A percentile compares a stretch with the other conserved stretches of the same genome.
phyloP scores from a whole-genome alignment of 1,140 invertebrate genomes.

The Arctopsyche grandis region DNA sequence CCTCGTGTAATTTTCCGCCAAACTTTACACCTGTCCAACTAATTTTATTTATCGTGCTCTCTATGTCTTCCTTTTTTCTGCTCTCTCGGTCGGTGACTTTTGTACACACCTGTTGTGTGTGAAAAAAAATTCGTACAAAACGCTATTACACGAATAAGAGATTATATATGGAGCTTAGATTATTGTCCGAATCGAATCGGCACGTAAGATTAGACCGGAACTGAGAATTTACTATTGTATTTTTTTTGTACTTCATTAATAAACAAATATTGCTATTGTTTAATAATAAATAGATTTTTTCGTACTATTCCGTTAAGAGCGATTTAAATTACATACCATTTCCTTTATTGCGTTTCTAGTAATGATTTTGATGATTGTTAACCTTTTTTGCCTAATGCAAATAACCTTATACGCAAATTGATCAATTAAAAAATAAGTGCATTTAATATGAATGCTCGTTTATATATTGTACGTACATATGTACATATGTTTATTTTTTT shows the following conservation, averaged over 20 bases:
- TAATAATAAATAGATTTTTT: slow-evolving; percentile 5
- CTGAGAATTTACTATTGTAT: slow-evolving; percentile 9
- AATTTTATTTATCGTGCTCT: slow-evolving; percentile 18
- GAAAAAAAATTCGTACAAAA: not conserved
- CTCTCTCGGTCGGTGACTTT: not conserved
- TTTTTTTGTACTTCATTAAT: not conserved
- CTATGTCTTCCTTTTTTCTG: not conserved
- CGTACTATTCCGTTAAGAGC: not conserved
- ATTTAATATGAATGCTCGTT: too few relatives aligned
- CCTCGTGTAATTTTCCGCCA: slow-evolving; percentile 20
- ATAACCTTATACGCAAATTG: too few relatives aligned
- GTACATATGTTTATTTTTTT: too few relatives aligned
- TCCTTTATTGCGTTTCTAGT: too few relatives aligned
- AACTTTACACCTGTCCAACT: slow-evolving; percentile 21
- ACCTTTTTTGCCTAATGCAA: too few relatives aligned
- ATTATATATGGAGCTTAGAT: not conserved
- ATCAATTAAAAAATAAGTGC: too few relatives aligned
- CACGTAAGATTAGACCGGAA: not conserved
- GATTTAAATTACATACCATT: too few relatives aligned
- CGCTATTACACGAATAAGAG: not conserved
- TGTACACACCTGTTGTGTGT: not conserved
- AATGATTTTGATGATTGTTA: too few relatives aligned
- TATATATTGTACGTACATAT: too few relatives aligned
- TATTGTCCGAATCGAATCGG: slow-evolving; percentile 7
- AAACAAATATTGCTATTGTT: not conserved